Conservation (phyloP, 1,140 invertebrate genomes). For the Drosophila repleta region DNA sequence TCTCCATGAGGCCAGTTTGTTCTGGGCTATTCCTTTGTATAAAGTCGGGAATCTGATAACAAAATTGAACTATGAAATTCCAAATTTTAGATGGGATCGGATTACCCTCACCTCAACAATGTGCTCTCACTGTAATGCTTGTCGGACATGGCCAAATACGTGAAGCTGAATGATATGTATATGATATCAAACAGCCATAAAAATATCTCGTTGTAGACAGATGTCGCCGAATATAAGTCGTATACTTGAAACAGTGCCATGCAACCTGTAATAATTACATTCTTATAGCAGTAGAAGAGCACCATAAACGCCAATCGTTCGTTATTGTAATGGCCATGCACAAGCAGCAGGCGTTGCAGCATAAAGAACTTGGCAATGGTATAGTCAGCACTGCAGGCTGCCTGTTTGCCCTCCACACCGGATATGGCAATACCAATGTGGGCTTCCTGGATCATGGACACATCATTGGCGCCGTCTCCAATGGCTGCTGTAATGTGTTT, state of each 20-base stretch:
- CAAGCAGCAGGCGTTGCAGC: conserved; percentile 87
- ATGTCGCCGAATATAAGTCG: conserved; percentile 86
- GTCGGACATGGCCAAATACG: conserved; percentile 89
- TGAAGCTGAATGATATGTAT: conserved; percentile 89
- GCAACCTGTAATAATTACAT: conserved; percentile 87
- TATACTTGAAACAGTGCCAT: conserved; percentile 86
- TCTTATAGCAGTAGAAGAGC: conserved; percentile 95
- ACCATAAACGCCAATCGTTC: conserved; percentile 89
- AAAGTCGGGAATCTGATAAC: conserved; percentile 86
- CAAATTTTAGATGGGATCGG: neutral
- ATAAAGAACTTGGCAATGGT: conserved; percentile 89
- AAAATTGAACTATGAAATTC: neutral
- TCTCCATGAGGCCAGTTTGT: conserved; percentile 86
- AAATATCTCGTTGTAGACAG: conserved; percentile 89
- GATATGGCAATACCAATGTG: conserved; percentile 90
- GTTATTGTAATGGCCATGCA: conserved; percentile 92
- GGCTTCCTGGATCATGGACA: conserved; percentile 92
- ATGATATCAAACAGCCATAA: conserved; percentile 90
- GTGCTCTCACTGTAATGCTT: conserved; percentile 87
- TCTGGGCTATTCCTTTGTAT: conserved; percentile 87
- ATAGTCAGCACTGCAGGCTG: conserved; percentile 87
- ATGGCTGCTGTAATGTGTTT: conserved; percentile 89
- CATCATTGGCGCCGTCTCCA: conserved; percentile 92
- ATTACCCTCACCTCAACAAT: conserved; percentile 85
- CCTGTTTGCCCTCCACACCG: conserved; percentile 91